Percentiles rank a stretch among this genome's conserved stretches.
Conservation (phyloP, 2,797 vertebrate species). For the Heliangelus exortis region DNA sequence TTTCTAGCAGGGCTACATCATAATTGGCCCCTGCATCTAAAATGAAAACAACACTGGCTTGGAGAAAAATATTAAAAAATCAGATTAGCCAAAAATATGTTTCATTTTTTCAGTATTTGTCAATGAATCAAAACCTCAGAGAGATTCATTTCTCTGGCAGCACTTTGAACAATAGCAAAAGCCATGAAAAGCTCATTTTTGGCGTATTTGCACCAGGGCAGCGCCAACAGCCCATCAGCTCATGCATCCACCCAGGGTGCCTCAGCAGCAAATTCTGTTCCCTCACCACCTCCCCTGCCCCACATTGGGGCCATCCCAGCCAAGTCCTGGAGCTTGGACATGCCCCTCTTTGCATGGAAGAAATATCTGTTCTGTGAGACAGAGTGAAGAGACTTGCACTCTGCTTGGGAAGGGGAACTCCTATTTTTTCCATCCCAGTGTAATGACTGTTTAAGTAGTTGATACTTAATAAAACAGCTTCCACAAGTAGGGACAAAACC, state of each 20-base stretch:
- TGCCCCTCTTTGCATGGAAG: not conserved
- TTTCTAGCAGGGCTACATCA: not conserved
- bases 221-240: not conserved
- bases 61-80: not conserved
- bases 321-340: not conserved
- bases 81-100: not conserved
- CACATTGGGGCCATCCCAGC: rapidly evolving
- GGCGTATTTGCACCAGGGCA: not conserved
- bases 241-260: not conserved
- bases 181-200: not conserved
- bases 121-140: not conserved
- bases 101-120: not conserved
- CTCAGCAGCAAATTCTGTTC: not conserved
- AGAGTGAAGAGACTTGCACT: not conserved
- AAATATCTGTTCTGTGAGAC: not conserved
- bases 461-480: not conserved
- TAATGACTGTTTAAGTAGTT: not conserved
- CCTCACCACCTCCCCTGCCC: not conserved
- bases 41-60: not conserved
- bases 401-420: not conserved
- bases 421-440: not conserved
- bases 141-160: not conserved
- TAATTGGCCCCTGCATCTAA: not conserved
- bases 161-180: not conserved
- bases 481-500: not conserved